Base-by-base conservation (phyloP, 2,888 invertebrate genomes). In the Torymus texanus region DNA sequence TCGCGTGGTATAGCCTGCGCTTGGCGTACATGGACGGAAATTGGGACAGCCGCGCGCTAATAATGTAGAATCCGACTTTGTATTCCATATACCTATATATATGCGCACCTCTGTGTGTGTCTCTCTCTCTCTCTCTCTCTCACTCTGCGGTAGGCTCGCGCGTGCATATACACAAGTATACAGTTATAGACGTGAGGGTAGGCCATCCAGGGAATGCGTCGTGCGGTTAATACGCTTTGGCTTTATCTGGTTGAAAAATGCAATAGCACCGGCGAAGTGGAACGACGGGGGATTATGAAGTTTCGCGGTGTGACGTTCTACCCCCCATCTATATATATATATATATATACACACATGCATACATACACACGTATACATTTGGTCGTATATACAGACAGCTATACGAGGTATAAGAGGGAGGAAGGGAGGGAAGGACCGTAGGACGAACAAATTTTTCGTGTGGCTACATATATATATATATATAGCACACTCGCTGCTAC, bases 221-320 rank as follows among this genome's bases (percentile, higher is more conserved):
- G 24, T 3, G 24, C 24, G 62, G 58, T 59, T 73, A 73, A 80
- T 80, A 63, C 80, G 67, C 67, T 80, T 74, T 76, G 76, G 79
- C 61, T 65, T 71, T 68, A 78, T 63, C 72, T 67, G 50, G 12
- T 58, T 68, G 70, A 74, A 80, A 77, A 78, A 75, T 74, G 66
- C 74, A 77, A 62, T 68, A 51, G 66, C 55, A n/a, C 2, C 63
- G 18, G 61, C 65, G 66, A 78, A 78, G 55, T 81, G 78, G 78
- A 78, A 72, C 71, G 75, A 72, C 63, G n/a, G 67, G 58, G 62
- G 78, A 78, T 81, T 79, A 78, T 51, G 29, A 81, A 75, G 71
- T 81, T 81, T 75, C 71, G 70, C 71, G 70, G 14, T 41, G 51
- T 24, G 24, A 24, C 3, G 59, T 18, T 63, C 16, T 3, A 2